Evolutionary conservation across 2,888 invertebrate species (phyloP).

Genomic region (Aspidiotus rigidus): DNA sequence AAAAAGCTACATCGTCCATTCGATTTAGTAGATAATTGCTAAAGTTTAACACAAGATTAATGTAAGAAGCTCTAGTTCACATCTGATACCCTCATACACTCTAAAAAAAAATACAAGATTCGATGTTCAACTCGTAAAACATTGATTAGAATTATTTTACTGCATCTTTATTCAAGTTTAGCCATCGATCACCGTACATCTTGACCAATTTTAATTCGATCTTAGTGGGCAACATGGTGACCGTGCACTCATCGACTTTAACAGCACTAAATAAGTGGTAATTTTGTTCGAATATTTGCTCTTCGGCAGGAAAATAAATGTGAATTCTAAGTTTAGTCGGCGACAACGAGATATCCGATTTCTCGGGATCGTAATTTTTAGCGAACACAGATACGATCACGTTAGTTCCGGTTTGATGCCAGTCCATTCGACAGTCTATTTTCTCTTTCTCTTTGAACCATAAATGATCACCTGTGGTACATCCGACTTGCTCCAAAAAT

Average conservation of each 20-base stretch:
- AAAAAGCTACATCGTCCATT: too few relatives aligned
- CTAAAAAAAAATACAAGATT: slow-evolving; percentile 3
- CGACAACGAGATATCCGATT: slow-evolving; percentile 69
- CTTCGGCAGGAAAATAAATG: slow-evolving; percentile 69
- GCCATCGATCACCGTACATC: slow-evolving; percentile 76
- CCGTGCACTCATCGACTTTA: slow-evolving; percentile 59
- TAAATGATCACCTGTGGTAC: slow-evolving; percentile 70
- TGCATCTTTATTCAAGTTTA: slow-evolving; percentile 8
- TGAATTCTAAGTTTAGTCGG: slow-evolving; percentile 67
- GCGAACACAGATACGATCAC: slow-evolving; percentile 84
- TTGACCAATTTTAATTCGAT: slow-evolving; percentile 86
- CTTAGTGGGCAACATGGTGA: slow-evolving; percentile 77
- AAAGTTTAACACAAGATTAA: too few relatives aligned
- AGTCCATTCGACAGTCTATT: slow-evolving; percentile 76
- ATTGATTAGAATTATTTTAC: background rate
- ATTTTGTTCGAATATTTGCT: slow-evolving; percentile 63
- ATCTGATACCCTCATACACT: background rate
- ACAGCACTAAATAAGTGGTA: slow-evolving; percentile 76
- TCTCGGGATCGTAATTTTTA: slow-evolving; percentile 73
- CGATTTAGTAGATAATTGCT: too few relatives aligned
- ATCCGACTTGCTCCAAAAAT: slow-evolving; percentile 88
- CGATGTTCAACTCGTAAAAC: background rate
- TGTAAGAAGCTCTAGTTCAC: too few relatives aligned
- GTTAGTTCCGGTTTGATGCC: slow-evolving; percentile 82
- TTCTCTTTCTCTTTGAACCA: slow-evolving; percentile 59